Evolutionary conservation across 2,113 vertebrate species (phyloP).

Genomic region (Coracopsis vasa): DNA sequence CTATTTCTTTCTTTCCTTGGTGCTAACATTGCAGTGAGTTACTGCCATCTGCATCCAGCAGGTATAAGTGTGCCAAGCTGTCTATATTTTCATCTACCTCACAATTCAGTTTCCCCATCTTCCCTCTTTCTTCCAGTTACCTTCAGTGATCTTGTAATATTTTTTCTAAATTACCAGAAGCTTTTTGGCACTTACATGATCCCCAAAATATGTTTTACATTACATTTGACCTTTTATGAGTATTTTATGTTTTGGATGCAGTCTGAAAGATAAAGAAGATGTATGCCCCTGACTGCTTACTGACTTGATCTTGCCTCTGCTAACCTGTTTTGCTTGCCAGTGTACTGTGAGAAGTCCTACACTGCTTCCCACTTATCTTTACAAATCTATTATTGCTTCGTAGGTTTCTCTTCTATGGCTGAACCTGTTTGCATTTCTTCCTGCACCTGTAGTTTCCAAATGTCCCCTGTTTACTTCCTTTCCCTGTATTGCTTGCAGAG

Average conservation of each 20-base stretch:
- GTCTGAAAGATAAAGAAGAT: not conserved
- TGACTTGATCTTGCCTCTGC: not conserved
- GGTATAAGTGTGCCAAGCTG: not conserved
- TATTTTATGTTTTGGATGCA: not conserved
- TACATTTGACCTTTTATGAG: not conserved
- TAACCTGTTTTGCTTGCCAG: not conserved
- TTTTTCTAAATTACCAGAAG: not conserved
- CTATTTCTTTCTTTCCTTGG: not conserved
- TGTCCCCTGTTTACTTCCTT: not conserved
- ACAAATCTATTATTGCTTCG: not conserved
- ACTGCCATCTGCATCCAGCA: not conserved
- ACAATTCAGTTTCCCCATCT: not conserved
- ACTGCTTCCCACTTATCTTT: not conserved
- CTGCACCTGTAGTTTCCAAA: not conserved
- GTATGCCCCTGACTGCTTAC: not conserved
- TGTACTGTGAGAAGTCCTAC: not conserved
- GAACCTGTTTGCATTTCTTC: not conserved
- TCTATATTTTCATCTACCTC: not conserved
- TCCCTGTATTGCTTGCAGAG: not conserved
- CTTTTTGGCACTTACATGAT: not conserved
- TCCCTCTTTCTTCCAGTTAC: not conserved
- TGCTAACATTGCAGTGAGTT: not conserved
- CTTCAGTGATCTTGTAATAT: not conserved
- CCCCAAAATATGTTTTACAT: not conserved
- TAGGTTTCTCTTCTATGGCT: not conserved